Evolutionary conservation across 1,140 invertebrate genomes (phyloP), one percentile per base, ranked within the genome.

Genomic region (Acromyrmex charruanus): DNA sequence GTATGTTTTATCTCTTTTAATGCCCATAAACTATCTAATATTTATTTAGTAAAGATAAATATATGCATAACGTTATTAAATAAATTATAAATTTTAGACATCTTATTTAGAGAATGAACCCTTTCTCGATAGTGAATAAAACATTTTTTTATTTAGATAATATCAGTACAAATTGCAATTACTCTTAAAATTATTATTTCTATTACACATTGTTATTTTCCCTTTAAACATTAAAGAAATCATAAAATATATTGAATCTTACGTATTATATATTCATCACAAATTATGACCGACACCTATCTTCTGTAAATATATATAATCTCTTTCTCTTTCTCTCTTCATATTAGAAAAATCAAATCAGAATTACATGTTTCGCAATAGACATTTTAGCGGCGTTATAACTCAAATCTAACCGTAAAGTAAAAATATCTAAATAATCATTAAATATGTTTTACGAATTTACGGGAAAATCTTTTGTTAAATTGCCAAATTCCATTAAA

Each of bases 101-200:
- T 61, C 16, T 84, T 74, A 39, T 75, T 75, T 51, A 14, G 2
- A 61, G 1, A 51, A 75, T 63, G 39, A 51, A 69, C 9, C 18
- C 7, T 71, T 35, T 74, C n/a, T 68, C 18, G 21, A 18, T 63
- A 51, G 28, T 61, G 12, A 14, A 51, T 63, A 61, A 51, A 51
- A 61, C 61, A 49, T 63, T 75, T 69, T 79, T 72, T 69, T 55
- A 72, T 72, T 72, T 53, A 44, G 21, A 14, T 58, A 59, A 82
- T 16, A 44, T 58, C 6, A n/a, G 0, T 59, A 71, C 71, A 82
- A 81, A 82, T 31, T 59, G 7, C 4, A 59, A 71, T 16, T 28
- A 3, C 10, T 9, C 49, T 72, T 82, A 82, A 82, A 74, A 61
- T 6, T 72, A 21, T 35, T 72, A 72, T 14, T 82, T 18, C 31